These are phyloP conservation scores for Lasius fuliginosus DNA, from an alignment of 2,888 invertebrate species.

Conservation along the genomic window DNA sequence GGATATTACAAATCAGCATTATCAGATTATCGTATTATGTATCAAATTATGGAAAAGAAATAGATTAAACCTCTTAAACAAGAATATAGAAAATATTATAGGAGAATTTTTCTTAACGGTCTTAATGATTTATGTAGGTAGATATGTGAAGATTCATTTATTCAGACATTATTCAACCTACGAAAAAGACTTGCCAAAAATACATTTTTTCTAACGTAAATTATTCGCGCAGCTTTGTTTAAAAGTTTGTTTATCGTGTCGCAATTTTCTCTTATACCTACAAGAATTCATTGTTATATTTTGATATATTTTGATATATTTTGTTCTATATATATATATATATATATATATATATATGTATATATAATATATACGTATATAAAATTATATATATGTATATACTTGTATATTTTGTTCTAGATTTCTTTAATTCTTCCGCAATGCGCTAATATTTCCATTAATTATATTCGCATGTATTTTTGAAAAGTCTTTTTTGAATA, in stretches of 20 bases:
- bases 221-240: too few relatives aligned
- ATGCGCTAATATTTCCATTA: conserved; percentile 36
- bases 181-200: background rate
- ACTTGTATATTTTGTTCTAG: background rate
- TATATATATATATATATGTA: too few relatives aligned
- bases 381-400: background rate
- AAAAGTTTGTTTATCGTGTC: too few relatives aligned
- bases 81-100: background rate
- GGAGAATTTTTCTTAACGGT: background rate
- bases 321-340: background rate
- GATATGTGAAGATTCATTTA: background rate
- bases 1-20: background rate
- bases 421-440: conserved; percentile 10
- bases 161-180: background rate
- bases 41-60: background rate
- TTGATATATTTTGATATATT: too few relatives aligned
- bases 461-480: conserved; percentile 10
- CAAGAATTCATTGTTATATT: too few relatives aligned
- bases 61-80: background rate
- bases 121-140: background rate
- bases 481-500: background rate
- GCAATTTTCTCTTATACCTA: too few relatives aligned
- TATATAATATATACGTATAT: too few relatives aligned
- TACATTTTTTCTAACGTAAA: background rate
- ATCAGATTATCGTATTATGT: background rate